Conservation (phyloP, 1,140 invertebrate genomes). For the Copidosoma floridanum region DNA sequence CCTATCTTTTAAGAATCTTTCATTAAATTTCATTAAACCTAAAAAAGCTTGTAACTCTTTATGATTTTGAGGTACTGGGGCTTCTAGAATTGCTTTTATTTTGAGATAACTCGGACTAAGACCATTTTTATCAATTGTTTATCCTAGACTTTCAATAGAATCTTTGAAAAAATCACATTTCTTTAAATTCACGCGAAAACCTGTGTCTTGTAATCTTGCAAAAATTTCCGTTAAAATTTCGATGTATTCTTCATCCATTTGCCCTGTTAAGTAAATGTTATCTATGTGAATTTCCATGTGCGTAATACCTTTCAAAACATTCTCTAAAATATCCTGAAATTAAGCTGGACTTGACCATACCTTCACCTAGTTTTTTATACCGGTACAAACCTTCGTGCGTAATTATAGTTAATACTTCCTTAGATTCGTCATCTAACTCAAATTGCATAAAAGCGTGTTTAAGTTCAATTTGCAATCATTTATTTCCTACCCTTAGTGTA, state of each 20-base stretch:
- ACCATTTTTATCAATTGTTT: not conserved
- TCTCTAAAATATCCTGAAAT: slow-evolving; percentile 18
- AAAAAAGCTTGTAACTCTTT: slow-evolving; percentile 38
- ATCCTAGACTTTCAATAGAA: slow-evolving; percentile 30
- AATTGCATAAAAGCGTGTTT: no score
- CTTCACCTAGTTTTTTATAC: slow-evolving; percentile 12
- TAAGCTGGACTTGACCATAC: slow-evolving; percentile 15
- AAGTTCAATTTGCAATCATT: slow-evolving; percentile 12
- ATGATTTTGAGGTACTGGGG: slow-evolving; percentile 32
- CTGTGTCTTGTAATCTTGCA: not conserved
- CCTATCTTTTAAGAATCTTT: no score
- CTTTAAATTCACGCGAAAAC: not conserved
- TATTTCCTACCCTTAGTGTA: slow-evolving; percentile 13
- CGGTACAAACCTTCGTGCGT: slow-evolving; percentile 19
- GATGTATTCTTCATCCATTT: slow-evolving; percentile 29
- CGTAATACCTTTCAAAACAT: slow-evolving; percentile 34
- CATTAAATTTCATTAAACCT: slow-evolving; percentile 42
- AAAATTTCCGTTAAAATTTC: slow-evolving; percentile 33
- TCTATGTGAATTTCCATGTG: slow-evolving; percentile 31
- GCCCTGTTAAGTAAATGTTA: slow-evolving; percentile 36
- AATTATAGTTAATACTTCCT: no score
- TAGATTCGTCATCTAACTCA: no score
- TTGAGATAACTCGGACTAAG: slow-evolving; percentile 11
- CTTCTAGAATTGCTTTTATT: slow-evolving; percentile 28
- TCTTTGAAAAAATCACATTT: slow-evolving; percentile 33